Base-by-base conservation (phyloP, 2,113 vertebrate genomes). In the Labeo rohita region DNA sequence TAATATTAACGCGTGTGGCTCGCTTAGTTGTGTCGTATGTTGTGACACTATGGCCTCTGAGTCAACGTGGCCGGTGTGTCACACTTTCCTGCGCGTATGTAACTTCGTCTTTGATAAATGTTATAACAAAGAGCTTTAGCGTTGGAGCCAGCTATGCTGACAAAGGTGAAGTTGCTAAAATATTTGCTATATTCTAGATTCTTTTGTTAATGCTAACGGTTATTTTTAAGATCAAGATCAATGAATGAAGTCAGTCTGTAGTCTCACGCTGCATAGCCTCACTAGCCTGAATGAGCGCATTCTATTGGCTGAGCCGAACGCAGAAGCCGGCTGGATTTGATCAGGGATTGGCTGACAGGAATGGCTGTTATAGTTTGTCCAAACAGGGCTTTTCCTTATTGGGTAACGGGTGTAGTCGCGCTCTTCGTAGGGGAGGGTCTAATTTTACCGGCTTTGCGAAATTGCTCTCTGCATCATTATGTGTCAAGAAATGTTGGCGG, bases 311-410 rank as follows among this genome's bases (percentile, higher is more conserved):
- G 68, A 54, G 49, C 81, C 6, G 8, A 23, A 12, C 8, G 34
- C 4, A 2, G 34, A 81, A 6, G 61, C 61, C 45, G 10, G 23
- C 43, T 50, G 59, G 16, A 10, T 12, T 4, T 28, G 49, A 43
- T 73, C 49, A 2, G 11, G 28, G 82, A 84, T 84, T 84, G 82
- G 82, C 50, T 84, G 68, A 74, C 21, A 18, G 12, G 11, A 54
- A n/a, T 45, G 82, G 4, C 82, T n/a, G 34, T 84, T 47, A 73
- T 56, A 72, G 50, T 59, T 56, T 10, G 47, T 73, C 8, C 50
- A 28, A 84, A 59, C 11, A 73, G 50, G 52, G 50, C 28, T 11
- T 68, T 7, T 84, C 82, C 82, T 84, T 84, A 84, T 84, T 84
- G 82, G 82, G 82, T 73, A 56, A 73, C 28, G 15, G 34, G 1